These are phyloP conservation scores for Philopotamus ludificatus DNA, from an alignment of 1,140 invertebrate species.

Conservation along the genomic window DNA sequence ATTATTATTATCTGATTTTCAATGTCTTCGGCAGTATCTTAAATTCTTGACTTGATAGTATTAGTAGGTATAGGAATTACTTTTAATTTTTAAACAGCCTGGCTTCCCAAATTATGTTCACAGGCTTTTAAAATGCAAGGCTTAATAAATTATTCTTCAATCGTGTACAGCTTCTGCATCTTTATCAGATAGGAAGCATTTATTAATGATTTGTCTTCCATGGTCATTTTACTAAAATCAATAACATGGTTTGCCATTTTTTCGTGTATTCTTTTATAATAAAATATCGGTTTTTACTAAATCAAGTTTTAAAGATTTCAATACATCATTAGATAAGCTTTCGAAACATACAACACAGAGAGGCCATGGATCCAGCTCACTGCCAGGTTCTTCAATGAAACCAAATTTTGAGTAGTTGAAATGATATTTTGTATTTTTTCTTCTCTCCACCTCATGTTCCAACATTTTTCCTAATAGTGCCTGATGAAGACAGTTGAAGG, in stretches of 20 bases:
- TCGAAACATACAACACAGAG: background rate
- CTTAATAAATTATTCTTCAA: no score
- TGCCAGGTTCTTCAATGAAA: no score
- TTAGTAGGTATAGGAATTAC: background rate
- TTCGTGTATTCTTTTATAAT: background rate
- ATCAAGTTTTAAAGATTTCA: no score
- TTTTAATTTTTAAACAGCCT: background rate
- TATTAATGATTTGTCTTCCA: background rate
- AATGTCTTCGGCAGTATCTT: background rate
- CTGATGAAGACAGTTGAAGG: no score
- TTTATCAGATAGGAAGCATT: no score
- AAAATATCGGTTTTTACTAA: background rate
- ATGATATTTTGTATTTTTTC: no score
- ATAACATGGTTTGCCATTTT: background rate
- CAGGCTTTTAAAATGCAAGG: background rate
- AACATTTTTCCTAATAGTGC: no score
- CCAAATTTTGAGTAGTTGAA: no score
- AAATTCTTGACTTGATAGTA: background rate
- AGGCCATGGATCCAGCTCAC: background rate
- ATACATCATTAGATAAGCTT: background rate
- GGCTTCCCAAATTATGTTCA: background rate
- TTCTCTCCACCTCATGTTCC: no score
- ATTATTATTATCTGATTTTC: background rate
- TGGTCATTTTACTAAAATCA: background rate
- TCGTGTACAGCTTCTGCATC: no score